A percentile compares a stretch with the other conserved stretches of the same genome.
These are phyloP conservation scores for cattle (Bos taurus) DNA, from an alignment of 2,113 vertebrate genomes.

Conservation along the genomic window ARS-UCD2.0 NC_037336.1:62706001-62706500, in stretches of 20 bases:
- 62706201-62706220: neutral
- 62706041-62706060: neutral
- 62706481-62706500: neutral
- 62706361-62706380: neutral
- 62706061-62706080: neutral
- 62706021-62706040: neutral
- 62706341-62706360: neutral
- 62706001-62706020: neutral
- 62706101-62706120: neutral
- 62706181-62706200: neutral
- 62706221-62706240: neutral
- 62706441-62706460: neutral
- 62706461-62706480: neutral
- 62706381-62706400: neutral
- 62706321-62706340: neutral
- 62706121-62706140: neutral
- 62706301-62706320: neutral
- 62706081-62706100: neutral
- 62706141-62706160: neutral
- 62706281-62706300: neutral
- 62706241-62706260: conserved; percentile 2
- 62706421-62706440: neutral
- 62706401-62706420: conserved; percentile 2
- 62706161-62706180: neutral
- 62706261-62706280: neutral